Evolutionary conservation across 23 tunicate species (phyloP), one percentile per base, ranked within the genome.

Genomic region (Clavelina lepadiformis): DNA sequence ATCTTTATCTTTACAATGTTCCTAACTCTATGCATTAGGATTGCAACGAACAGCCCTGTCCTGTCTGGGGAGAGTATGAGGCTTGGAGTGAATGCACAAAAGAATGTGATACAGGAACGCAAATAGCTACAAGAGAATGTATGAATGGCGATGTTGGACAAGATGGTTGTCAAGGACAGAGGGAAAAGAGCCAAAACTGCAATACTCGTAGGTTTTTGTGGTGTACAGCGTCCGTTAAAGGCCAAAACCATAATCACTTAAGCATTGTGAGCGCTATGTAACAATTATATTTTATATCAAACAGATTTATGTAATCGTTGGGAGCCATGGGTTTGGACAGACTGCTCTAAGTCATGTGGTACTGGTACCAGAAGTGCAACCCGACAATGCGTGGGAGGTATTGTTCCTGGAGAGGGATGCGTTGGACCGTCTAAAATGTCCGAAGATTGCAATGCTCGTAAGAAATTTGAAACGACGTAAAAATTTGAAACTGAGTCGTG

Each of bases 331-430:
- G 45, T n/a, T 1, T 78, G 76, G 76, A 49, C 36, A 27, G 28
- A 31, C 6, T 78, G 85, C 76, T 38, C 33, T 23, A 44, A 1
- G 26, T 3, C 65, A 18, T 71, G 74, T 35, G 78, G 61, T 1
- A 26, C 32, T 3, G 78, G 74, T 23, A 51, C 45, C 3, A 52
- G 32, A 19, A 13, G 32, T 34, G 35, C 56, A 37, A 63, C 38
- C 13, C 35, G 87, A 52, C 33, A 28, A 15, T 80, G 87, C 46
- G 46, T 33, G 24, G 53, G 64, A 51, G 87, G 87, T 2, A 53
- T 62, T 5, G 33, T 64, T 20, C 79, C 79, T 23, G 65, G 72
- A 23, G 67, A 38, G 51, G 87, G 87, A 35, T 80, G 87, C 72
- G 22, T 29, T 22, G 76, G 76, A 3, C 31, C 37, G 7, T 25